Conservation (phyloP, 2,113 vertebrate genomes). For the Elanus axillaris region DNA sequence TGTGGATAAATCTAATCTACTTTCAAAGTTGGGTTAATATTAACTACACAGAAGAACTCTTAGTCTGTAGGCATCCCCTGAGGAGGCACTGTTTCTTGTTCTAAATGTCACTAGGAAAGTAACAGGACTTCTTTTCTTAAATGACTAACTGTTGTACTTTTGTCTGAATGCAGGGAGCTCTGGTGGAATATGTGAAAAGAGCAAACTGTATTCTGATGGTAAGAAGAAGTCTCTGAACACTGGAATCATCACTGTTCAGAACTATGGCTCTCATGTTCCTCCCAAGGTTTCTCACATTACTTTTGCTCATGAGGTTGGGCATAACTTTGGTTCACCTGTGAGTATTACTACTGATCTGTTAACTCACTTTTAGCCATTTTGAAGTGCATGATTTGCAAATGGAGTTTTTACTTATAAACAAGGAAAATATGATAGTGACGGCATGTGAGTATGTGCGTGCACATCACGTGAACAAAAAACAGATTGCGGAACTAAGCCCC, state of each 20-base stretch:
- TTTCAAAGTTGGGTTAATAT: neutral
- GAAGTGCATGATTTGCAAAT: fast-evolving
- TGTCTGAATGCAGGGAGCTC: constrained; percentile 83
- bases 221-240: constrained; percentile 97
- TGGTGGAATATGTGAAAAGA: constrained; percentile 96
- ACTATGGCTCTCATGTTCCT: constrained; percentile 96
- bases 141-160: neutral
- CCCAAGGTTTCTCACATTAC: constrained; percentile 98
- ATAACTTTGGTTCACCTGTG: constrained; percentile 98
- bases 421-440: neutral
- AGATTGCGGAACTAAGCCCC: neutral
- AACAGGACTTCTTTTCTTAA: neutral
- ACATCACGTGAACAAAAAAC: neutral
- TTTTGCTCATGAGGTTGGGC: constrained; percentile 97
- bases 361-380: neutral
- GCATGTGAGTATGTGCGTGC: neutral
- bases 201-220: constrained; percentile 89
- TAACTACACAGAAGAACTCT: neutral
- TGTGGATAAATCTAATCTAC: neutral
- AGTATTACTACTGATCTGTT: constrained; percentile 60
- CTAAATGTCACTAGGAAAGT: neutral
- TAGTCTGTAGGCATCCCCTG: neutral
- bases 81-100: neutral
- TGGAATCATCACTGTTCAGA: constrained; percentile 98
- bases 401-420: neutral